Evolutionary conservation across 2,113 vertebrate genomes (phyloP).

Genomic region (Vidua macroura): DNA sequence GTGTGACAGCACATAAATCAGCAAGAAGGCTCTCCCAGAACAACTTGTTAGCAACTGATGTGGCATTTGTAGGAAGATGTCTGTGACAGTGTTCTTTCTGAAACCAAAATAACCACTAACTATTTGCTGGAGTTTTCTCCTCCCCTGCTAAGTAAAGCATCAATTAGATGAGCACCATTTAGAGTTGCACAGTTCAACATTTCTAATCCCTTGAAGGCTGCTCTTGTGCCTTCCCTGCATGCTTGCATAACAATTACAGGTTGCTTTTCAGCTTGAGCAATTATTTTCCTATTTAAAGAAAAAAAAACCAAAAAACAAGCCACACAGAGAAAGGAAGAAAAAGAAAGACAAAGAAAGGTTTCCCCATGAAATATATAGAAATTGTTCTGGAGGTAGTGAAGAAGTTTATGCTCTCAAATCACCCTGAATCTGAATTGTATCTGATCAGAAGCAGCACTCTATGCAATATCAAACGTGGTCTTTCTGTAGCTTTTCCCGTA

Average conservation of each 20-base stretch:
- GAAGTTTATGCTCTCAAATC: not conserved
- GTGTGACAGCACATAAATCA: constrained; percentile 3
- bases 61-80: not conserved
- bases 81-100: not conserved
- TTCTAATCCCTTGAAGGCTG: constrained; percentile 5
- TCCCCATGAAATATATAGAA: not conserved
- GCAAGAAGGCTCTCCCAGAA: constrained; percentile 13
- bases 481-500: not conserved
- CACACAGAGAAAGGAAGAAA: not conserved
- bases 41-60: constrained; percentile 38
- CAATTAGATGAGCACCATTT: constrained; percentile 27
- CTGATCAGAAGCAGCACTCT: not conserved
- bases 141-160: not conserved
- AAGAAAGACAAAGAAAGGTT: not conserved
- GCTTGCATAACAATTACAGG: not conserved
- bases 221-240: constrained; percentile 2
- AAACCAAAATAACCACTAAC: not conserved
- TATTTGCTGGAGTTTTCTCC: constrained; percentile 5
- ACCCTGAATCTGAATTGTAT: not conserved
- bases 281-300: not conserved
- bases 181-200: not conserved
- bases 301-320: not conserved
- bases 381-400: not conserved
- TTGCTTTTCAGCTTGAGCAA: constrained; percentile 17
- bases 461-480: not conserved